These are phyloP conservation scores for Emmelina monodactyla DNA, from an alignment of 2,888 invertebrate species.

Conservation along the genomic window DNA sequence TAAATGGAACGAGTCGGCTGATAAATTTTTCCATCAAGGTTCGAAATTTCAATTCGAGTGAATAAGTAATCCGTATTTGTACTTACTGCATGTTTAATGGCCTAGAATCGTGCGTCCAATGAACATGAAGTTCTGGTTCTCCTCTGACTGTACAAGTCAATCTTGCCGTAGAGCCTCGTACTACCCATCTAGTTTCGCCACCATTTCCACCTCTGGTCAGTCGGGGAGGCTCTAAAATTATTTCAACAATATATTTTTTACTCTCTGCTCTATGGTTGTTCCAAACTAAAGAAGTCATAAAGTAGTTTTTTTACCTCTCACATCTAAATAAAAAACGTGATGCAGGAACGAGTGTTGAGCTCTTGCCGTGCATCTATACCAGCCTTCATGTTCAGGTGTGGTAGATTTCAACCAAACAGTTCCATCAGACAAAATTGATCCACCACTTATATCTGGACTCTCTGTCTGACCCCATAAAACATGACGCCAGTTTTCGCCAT, in stretches of 20 bases:
- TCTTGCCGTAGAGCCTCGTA: slow-evolving; percentile 59
- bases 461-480: slow-evolving; percentile 54
- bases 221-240: slow-evolving; percentile 41
- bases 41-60: too few species aligned
- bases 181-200: slow-evolving; percentile 54
- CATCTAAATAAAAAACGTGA: slow-evolving; percentile 51
- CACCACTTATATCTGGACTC: slow-evolving; percentile 50
- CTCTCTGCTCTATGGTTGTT: too few species aligned
- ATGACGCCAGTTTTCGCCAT: slow-evolving; percentile 56
- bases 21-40: too few species aligned
- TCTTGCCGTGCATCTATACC: slow-evolving; percentile 84
- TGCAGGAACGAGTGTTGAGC: slow-evolving; percentile 51
- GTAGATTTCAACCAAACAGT: slow-evolving; percentile 77
- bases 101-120: slow-evolving; percentile 56
- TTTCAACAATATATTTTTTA: background rate
- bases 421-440: slow-evolving; percentile 72
- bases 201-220: slow-evolving; percentile 37
- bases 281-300: too few species aligned
- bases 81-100: slow-evolving; percentile 53
- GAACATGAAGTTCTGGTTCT: slow-evolving; percentile 70
- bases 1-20: too few species aligned
- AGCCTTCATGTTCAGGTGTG: slow-evolving; percentile 81
- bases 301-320: slow-evolving; percentile 54
- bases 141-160: slow-evolving; percentile 70
- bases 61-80: too few species aligned